Evolutionary conservation across 2,113 vertebrate genomes (phyloP).

Genomic region (Sinocyclocheilus anophthalmus): DNA sequence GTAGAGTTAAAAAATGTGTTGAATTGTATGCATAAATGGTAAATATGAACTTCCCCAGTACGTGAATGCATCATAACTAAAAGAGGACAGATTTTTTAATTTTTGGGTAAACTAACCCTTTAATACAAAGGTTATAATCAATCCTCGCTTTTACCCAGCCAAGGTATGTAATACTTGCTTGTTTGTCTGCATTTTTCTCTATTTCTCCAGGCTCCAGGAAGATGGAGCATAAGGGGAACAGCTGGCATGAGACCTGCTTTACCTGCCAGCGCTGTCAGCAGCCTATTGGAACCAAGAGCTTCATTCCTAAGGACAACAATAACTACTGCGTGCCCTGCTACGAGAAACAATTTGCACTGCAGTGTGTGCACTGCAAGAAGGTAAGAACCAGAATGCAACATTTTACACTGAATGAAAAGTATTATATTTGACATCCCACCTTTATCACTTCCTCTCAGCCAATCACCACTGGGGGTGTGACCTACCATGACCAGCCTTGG

Average conservation of each 20-base stretch:
- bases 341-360: constrained; percentile 85
- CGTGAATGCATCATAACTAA: neutral
- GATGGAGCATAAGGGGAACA: constrained; percentile 87
- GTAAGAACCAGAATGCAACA: constrained; percentile 52
- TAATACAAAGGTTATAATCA: neutral
- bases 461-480: constrained; percentile 84
- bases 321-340: constrained; percentile 87
- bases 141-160: neutral
- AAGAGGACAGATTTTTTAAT: neutral
- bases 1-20: neutral
- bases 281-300: constrained; percentile 86
- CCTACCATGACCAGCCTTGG: constrained; percentile 85
- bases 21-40: no score
- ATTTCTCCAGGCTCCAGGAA: constrained; percentile 81
- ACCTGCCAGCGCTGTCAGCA: constrained; percentile 82
- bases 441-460: constrained; percentile 66
- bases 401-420: neutral
- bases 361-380: constrained; percentile 86
- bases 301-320: constrained; percentile 82
- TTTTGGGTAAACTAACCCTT: neutral
- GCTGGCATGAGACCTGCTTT: constrained; percentile 88
- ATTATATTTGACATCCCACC: neutral
- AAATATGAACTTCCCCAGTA: neutral
- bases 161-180: neutral
- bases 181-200: neutral